These are phyloP conservation scores for Mustelus asterias DNA, from an alignment of 2,113 vertebrate species.

Conservation along the genomic window DNA sequence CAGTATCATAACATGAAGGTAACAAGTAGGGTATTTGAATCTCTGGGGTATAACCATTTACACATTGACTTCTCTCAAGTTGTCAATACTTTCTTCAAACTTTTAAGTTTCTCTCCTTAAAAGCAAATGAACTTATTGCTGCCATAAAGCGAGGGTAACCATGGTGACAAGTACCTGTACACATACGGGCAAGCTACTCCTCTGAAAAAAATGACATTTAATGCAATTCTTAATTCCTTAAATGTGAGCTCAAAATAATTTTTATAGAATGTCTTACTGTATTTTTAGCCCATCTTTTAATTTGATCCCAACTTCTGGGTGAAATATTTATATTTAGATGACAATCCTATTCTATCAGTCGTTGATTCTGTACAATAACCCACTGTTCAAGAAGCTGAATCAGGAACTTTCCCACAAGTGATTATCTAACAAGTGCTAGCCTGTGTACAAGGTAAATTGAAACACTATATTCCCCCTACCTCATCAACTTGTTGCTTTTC, in stretches of 20 bases:
- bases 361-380: not conserved
- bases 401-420: not conserved
- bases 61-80: not conserved
- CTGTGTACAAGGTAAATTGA: not conserved
- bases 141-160: not conserved
- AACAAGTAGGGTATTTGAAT: no score
- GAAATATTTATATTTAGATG: conserved; percentile 10
- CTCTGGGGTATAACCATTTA: not conserved
- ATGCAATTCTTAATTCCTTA: not conserved
- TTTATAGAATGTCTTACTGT: not conserved
- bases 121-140: not conserved
- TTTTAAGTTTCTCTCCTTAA: not conserved
- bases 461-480: not conserved
- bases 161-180: not conserved
- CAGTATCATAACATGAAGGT: no score
- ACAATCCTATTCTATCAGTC: not conserved
- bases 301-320: not conserved
- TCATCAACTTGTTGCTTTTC: not conserved
- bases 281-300: not conserved
- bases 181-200: not conserved
- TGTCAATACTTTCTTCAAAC: not conserved
- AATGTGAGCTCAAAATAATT: not conserved
- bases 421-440: not conserved
- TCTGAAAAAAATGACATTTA: not conserved
- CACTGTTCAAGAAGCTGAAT: not conserved